Base-by-base conservation (phyloP, 1,140 invertebrate genomes). In the Prorops nasuta region DNA sequence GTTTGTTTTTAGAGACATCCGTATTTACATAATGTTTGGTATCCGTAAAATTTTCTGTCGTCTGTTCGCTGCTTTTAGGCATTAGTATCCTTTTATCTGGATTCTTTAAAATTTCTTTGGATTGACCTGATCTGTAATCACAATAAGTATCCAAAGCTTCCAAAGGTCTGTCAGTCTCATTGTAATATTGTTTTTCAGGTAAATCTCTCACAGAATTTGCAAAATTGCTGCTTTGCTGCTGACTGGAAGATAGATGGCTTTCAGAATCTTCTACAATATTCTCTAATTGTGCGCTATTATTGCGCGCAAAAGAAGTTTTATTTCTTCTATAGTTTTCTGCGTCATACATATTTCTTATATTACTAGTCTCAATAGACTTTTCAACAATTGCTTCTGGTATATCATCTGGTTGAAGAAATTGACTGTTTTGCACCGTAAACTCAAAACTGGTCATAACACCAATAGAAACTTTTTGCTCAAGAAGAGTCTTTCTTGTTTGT, bases 401-500 rank as follows among this genome's bases (percentile, higher is more conserved):
- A 76, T 79, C 46, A 8, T 68, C 68, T 8, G 44, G 37, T 1
- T 72, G 67, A 1, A 57, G 0, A 31, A 67, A 63, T 19, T 66
- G 71, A 57, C 60, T 75, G 36, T 78, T 77, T 44, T 78, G 70
- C n/a, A 85, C 71, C 2, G 81, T 82, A 50, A 86, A 79, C 71
- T 87, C 84, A 71, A 86, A 85, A 69, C 84, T 87, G 2, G 84
- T 86, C 81, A 85, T 86, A 8, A 87, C 82, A 49, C 84, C 84
- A 51, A 86, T 84, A 1, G 85, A 85, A 55, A 86, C 83, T 58
- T 86, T 84, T 20, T 81, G 77, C 45, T 79, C 77, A 44, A 74
- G 16, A 49, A 70, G 56, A 14, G 68, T 42, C 24, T 64, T 65
- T 37, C 46, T 65, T 43, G 44, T 15, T 42, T 63, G 56, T 24